These are phyloP conservation scores for Ara ararauna DNA, from an alignment of 2,797 vertebrate species.

Conservation along the genomic window DNA sequence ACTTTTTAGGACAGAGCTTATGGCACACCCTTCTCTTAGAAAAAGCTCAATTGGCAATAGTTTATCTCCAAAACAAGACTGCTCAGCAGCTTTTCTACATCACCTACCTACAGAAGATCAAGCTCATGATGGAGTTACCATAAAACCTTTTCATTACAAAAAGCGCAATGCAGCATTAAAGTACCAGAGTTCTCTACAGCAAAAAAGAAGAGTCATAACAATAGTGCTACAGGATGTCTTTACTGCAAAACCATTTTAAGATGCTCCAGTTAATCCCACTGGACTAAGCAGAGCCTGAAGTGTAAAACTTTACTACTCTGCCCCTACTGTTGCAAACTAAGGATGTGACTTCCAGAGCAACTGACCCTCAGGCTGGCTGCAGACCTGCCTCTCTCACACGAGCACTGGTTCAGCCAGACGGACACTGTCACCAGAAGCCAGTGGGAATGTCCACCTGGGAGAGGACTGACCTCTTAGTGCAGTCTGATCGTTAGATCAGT, in stretches of 20 bases:
- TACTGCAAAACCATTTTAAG: not conserved
- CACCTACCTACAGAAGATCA: not conserved
- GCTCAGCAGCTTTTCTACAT: not conserved
- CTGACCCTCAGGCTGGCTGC: too few species aligned
- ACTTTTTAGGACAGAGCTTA: not conserved
- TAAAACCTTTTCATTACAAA: not conserved
- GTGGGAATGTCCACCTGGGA: not conserved
- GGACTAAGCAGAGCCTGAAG: not conserved
- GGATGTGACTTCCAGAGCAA: not conserved
- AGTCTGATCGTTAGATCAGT: not conserved
- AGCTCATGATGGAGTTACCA: not conserved
- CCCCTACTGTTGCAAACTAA: not conserved
- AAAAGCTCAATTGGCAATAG: not conserved
- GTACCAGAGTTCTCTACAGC: not conserved
- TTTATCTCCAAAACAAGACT: not conserved
- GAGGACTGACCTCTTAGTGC: not conserved
- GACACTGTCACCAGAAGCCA: not conserved
- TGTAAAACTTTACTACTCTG: not conserved
- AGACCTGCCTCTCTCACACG: fast-evolving
- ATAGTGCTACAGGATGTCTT: not conserved
- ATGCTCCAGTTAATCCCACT: not conserved
- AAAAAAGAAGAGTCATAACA: not conserved
- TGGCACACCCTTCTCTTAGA: not conserved
- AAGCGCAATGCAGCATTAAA: not conserved
- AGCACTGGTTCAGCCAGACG: too few species aligned